Evolutionary conservation across 2,113 vertebrate genomes (phyloP).

Genomic region (Antigone vipio): DNA sequence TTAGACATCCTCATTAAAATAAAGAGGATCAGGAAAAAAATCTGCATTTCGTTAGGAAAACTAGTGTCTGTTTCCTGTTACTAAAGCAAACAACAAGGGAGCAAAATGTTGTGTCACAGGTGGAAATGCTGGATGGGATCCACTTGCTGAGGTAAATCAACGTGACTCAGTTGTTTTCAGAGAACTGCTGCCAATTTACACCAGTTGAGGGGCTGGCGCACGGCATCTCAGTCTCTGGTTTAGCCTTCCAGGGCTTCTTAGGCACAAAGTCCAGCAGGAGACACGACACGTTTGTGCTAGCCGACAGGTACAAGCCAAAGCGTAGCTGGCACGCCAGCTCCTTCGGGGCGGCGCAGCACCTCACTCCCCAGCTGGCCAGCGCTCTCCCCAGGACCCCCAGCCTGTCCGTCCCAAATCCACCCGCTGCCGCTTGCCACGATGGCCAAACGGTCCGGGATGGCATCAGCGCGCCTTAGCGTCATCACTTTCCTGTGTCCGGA

Average conservation of each 20-base stretch:
- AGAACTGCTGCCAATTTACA: background rate
- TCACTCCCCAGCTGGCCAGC: background rate
- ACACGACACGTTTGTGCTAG: background rate
- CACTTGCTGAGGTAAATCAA: background rate
- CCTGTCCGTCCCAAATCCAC: background rate
- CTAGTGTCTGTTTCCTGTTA: background rate
- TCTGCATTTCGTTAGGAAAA: background rate
- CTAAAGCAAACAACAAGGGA: background rate
- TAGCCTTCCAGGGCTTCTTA: background rate
- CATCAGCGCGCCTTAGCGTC: background rate
- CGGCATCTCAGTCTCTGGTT: background rate
- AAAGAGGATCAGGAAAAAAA: background rate
- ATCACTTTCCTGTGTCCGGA: background rate
- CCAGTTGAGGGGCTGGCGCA: background rate
- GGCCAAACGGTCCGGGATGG: background rate
- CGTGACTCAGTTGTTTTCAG: background rate
- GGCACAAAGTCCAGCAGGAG: background rate
- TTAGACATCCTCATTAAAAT: background rate
- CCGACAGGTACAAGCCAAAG: background rate
- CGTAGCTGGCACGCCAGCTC: accelerated
- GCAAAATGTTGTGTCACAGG: background rate
- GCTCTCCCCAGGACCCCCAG: background rate
- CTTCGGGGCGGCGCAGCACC: accelerated
- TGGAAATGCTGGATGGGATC: background rate
- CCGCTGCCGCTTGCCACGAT: background rate